phyloP scores from a whole-genome alignment of 37 sponge, comb jelly and placozoan species.

The Amphimedon queenslandica region DNA sequence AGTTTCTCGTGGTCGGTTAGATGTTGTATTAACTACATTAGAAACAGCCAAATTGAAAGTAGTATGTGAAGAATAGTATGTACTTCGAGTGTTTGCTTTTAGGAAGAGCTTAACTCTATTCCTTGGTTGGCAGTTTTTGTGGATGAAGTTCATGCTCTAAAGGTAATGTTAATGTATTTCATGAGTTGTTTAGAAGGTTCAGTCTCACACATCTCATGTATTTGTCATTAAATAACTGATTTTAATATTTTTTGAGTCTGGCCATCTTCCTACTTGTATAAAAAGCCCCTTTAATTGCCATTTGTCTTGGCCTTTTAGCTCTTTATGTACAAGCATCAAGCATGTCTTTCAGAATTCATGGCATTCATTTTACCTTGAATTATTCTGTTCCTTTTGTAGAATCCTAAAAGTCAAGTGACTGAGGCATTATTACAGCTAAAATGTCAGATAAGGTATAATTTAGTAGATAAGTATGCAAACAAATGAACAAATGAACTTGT shows the following conservation, averaged over 20 bases:
- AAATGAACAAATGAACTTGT: not conserved
- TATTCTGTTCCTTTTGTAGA: no score
- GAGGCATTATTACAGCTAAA: slow-evolving; percentile 19
- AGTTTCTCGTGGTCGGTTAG: slow-evolving; percentile 18
- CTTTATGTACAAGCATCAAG: no score
- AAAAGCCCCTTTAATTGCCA: no score
- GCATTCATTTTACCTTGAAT: no score
- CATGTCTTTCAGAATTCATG: no score
- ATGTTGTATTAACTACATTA: slow-evolving; percentile 49
- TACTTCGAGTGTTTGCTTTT: not conserved
- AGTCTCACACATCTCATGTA: no score
- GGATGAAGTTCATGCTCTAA: slow-evolving; percentile 29
- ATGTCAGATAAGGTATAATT: slow-evolving; percentile 13
- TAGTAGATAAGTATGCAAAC: not conserved
- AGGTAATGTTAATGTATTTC: no score
- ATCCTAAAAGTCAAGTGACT: slow-evolving; percentile 16
- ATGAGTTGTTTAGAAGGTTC: no score
- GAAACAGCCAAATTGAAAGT: slow-evolving; percentile 43
- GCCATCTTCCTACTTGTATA: no score
- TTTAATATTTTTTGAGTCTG: no score
- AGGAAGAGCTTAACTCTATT: slow-evolving; percentile 44
- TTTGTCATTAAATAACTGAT: no score
- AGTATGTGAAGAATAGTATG: slow-evolving; percentile 6
- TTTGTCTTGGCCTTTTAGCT: no score
- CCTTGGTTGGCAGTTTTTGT: slow-evolving; percentile 36